Evolutionary conservation across 2,888 invertebrate species (phyloP).

Genomic region (Orgyia antiqua): DNA sequence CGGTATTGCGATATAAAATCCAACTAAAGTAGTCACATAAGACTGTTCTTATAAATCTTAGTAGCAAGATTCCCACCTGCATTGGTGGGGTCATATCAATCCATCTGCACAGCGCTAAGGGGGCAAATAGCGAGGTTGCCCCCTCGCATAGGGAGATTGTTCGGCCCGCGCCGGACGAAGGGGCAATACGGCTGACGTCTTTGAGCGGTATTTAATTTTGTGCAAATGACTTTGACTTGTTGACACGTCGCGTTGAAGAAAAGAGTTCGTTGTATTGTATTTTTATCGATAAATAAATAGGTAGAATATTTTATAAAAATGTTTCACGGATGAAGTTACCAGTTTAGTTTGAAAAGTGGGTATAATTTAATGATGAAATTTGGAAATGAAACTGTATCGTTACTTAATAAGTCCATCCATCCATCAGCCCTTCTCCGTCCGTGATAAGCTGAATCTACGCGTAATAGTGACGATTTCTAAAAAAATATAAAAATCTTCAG

Average conservation of each 20-base stretch:
- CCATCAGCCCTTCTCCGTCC: too few relatives aligned
- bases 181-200: conserved; percentile 43
- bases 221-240: conserved; percentile 61
- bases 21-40: conserved; percentile 25
- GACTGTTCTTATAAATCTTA: conserved; percentile 52
- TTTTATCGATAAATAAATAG: too few relatives aligned
- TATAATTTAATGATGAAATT: too few relatives aligned
- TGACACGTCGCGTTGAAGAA: conserved; percentile 15
- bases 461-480: too few relatives aligned
- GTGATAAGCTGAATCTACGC: too few relatives aligned
- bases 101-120: conserved; percentile 46
- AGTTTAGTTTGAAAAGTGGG: too few relatives aligned
- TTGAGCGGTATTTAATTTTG: conserved; percentile 69
- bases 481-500: too few relatives aligned
- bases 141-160: conserved; percentile 14
- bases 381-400: too few relatives aligned
- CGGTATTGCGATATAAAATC: conserved; percentile 8
- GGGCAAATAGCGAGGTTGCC: conserved; percentile 30
- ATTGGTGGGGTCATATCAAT: conserved; percentile 68
- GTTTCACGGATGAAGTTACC: too few relatives aligned
- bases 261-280: conserved; percentile 5
- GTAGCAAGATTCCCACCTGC: conserved; percentile 66
- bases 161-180: conserved; percentile 17
- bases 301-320: too few relatives aligned
- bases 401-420: too few relatives aligned